Percentiles rank a stretch among this genome's conserved stretches.
Conservation (phyloP, 2,888 invertebrate species). For the Cheilosia grossa region DNA sequence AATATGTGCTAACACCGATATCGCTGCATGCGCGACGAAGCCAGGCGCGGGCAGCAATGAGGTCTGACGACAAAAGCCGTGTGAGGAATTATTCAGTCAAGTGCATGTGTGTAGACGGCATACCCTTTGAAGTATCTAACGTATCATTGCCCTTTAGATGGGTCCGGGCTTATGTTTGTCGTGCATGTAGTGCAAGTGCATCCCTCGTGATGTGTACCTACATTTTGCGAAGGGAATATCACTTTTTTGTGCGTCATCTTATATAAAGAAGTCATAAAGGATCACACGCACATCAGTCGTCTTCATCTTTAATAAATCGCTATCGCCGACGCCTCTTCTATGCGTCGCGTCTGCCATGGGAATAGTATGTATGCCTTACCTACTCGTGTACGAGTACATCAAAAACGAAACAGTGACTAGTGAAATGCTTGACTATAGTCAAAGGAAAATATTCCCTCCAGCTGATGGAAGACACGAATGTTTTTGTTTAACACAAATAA, state of each 20-base stretch:
- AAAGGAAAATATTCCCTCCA: slow-evolving; percentile 45
- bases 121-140: slow-evolving; percentile 70
- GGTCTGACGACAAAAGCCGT: slow-evolving; percentile 25
- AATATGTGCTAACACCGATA: slow-evolving; percentile 32
- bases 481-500: background rate
- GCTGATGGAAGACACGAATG: slow-evolving; percentile 42
- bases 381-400: slow-evolving; percentile 13
- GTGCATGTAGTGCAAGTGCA: slow-evolving; percentile 36
- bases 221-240: slow-evolving; percentile 15
- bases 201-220: slow-evolving; percentile 16
- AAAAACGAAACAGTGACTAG: slow-evolving; percentile 28
- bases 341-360: slow-evolving; percentile 27
- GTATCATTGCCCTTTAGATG: slow-evolving; percentile 70
- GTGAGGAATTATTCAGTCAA: slow-evolving; percentile 62
- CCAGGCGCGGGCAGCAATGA: slow-evolving; percentile 57
- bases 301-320: slow-evolving; percentile 15
- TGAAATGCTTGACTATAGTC: slow-evolving; percentile 39
- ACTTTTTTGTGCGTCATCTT: slow-evolving; percentile 61
- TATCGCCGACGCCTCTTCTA: slow-evolving; percentile 6
- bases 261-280: slow-evolving; percentile 40
- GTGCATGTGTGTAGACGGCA: slow-evolving; percentile 45
- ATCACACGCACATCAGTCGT: slow-evolving; percentile 43
- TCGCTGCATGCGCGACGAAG: slow-evolving; percentile 29
- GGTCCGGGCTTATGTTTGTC: slow-evolving; percentile 27
- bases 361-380: background rate